Conservation (phyloP, 1,140 invertebrate species). For the Agrypnia vestita region DNA sequence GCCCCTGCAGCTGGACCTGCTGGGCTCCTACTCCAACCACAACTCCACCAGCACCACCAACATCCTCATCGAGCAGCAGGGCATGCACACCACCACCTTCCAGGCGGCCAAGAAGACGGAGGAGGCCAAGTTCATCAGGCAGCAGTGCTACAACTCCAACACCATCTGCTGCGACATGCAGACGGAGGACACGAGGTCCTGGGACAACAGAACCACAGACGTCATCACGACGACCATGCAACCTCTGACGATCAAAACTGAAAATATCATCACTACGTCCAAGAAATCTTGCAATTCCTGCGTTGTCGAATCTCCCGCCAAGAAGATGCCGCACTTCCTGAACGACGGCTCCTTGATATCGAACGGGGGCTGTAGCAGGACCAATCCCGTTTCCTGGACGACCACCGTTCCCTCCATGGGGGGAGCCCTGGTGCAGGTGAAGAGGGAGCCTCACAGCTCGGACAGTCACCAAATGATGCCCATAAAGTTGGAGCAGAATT, state of each 20-base stretch:
- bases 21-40: constrained; percentile 67
- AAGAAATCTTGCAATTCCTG: constrained; percentile 68
- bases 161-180: constrained; percentile 42
- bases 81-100: constrained; percentile 36
- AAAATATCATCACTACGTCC: constrained; percentile 63
- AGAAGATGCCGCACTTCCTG: constrained; percentile 63
- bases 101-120: constrained; percentile 45
- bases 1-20: constrained; percentile 78
- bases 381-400: constrained; percentile 74
- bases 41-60: constrained; percentile 46
- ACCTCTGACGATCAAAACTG: constrained; percentile 71
- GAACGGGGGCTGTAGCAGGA: constrained; percentile 72
- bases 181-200: constrained; percentile 8
- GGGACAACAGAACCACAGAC: constrained; percentile 40
- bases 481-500: constrained; percentile 67
- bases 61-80: constrained; percentile 55
- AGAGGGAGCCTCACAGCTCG: constrained; percentile 64
- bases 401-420: constrained; percentile 59
- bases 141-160: constrained; percentile 45
- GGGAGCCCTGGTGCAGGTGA: constrained; percentile 64
- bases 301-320: constrained; percentile 68
- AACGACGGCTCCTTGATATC: constrained; percentile 63
- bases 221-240: constrained; percentile 62
- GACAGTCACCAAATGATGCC: constrained; percentile 46
- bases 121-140: constrained; percentile 46